Evolutionary conservation across 2,888 invertebrate genomes (phyloP).

Genomic region (Elysia crispata): DNA sequence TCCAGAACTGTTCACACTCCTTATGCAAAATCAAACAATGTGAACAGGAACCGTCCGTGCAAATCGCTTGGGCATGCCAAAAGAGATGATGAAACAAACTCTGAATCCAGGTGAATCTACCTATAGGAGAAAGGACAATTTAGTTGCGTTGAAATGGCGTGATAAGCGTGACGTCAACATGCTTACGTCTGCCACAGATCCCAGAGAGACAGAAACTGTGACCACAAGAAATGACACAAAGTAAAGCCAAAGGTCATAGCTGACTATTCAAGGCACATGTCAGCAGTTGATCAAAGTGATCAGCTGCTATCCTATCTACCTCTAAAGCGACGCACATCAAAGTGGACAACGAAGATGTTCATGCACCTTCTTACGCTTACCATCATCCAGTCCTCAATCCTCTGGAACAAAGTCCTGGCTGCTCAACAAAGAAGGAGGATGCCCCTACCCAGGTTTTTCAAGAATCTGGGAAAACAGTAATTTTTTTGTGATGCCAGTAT

Average conservation of each 20-base stretch:
- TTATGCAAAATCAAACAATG: neutral
- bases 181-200: neutral
- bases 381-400: neutral
- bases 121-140: neutral
- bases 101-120: neutral
- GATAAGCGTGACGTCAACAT: neutral
- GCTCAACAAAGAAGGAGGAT: neutral
- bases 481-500: too few relatives aligned
- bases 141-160: neutral
- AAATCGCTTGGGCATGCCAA: neutral
- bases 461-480: neutral
- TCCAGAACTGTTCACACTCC: neutral
- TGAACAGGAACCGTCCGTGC: neutral
- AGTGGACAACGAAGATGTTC: constrained; percentile 17
- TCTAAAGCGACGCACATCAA: neutral
- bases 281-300: neutral
- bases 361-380: neutral
- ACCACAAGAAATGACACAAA: neutral
- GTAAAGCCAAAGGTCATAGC: neutral
- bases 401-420: neutral
- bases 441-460: neutral
- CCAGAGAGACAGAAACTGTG: neutral
- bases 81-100: neutral
- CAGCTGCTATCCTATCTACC: neutral
- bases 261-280: neutral